Conservation (phyloP, 37 sponge, comb jelly and placozoan genomes). For the Beroe ovata region DNA sequence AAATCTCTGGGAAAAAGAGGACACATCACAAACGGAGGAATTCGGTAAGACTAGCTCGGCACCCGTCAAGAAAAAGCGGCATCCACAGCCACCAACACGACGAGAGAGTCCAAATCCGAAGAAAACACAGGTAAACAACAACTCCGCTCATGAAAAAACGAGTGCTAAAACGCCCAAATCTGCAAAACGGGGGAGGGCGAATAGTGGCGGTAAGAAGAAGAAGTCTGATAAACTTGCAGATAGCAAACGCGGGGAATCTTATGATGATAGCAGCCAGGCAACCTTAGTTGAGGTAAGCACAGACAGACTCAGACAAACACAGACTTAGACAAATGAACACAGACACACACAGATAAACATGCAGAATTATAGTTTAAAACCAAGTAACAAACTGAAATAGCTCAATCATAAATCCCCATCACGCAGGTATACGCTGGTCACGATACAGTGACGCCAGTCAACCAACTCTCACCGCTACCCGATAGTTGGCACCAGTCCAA, state of each 20-base stretch:
- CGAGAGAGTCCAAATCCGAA: neutral
- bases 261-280: conserved; percentile 62
- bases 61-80: conserved; percentile 8
- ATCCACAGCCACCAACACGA: neutral
- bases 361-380: too few species aligned
- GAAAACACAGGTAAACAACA: neutral
- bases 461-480: conserved; percentile 33
- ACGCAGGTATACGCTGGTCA: neutral
- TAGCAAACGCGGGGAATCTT: neutral
- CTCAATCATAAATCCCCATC: too few species aligned
- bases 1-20: too few species aligned
- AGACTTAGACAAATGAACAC: too few species aligned
- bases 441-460: neutral
- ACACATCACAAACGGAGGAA: too few species aligned
- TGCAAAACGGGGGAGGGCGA: neutral
- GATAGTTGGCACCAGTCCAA: neutral
- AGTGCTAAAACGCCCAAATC: neutral
- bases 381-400: too few species aligned
- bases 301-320: too few species aligned
- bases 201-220: neutral
- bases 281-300: conserved; percentile 27
- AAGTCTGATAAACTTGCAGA: neutral
- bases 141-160: neutral
- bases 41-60: neutral
- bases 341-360: too few species aligned